Base-by-base conservation (phyloP, 1,140 invertebrate genomes). In the Drosophila oshimai region DNA sequence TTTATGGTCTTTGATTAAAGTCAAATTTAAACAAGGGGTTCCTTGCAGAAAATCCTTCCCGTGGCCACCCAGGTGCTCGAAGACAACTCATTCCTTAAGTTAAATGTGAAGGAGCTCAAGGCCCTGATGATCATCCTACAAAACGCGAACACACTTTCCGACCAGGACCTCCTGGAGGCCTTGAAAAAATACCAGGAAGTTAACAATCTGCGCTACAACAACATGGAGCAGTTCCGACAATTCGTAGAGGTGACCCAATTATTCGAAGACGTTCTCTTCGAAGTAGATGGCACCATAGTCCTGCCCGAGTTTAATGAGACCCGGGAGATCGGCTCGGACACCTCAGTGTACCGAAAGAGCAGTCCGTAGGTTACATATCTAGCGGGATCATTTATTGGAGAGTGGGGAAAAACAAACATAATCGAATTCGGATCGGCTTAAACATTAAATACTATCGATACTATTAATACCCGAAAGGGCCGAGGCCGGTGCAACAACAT, bases 221-320 rank as follows among this genome's bases (percentile, higher is more conserved):
- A 81, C 24, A 81, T 80, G 76, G 28, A 34, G 0, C 36, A 20
- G 2, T 81, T 80, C 36, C 72, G 68, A 28, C 12, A 68, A 13
- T 80, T 81, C 28, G 72, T 80, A 6, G 46, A 75, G 5, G 57
- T 75, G 0, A 62, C 72, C 1, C 68, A 57, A 5, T 12, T 76
- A 0, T 70, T 83, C 26, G 42, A 13, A 0, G 6, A 53, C 0
- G 20, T 64, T 0, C 51, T 74, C 1, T 81, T 79, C 31, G 71
- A 50, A 1, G 18, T 50, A 3, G 71, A 81, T 41, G 77, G 77
- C 31, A 75, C 65, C 1, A 33, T 74, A 22, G 31, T 36, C 3
- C 2, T 74, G 10, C n/a, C 15, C n/a, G 22, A 13, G 7, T n/a
- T n/a, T n/a, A n/a, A n/a, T n/a, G 15, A 12, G 1, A 10, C 12